These are phyloP conservation scores for Esox masquinongy DNA, from an alignment of 2,797 vertebrate genomes.

Conservation along the genomic window DNA sequence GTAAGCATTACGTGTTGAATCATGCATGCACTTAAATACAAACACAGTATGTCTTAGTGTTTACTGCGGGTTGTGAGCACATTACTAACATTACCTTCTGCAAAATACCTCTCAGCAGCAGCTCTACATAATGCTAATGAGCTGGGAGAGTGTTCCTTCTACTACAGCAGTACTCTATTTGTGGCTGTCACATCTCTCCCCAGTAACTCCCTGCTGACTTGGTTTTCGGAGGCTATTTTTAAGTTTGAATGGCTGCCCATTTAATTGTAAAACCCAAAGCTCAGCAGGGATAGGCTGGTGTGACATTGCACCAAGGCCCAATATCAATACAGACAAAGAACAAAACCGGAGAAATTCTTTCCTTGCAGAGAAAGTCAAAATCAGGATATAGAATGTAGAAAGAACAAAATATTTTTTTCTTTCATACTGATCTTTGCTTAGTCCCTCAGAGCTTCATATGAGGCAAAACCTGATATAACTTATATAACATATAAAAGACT, in stretches of 20 bases:
- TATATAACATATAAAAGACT: conserved; percentile 33
- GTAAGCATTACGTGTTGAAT: background rate
- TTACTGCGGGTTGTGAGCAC: background rate
- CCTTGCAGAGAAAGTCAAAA: background rate
- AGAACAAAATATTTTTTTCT: background rate
- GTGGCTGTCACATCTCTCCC: conserved; percentile 25
- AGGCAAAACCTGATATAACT: background rate
- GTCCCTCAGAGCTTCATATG: background rate
- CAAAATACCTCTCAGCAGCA: conserved; percentile 21
- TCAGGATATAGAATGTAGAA: background rate
- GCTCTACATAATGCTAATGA: background rate
- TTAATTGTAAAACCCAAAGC: conserved; percentile 32
- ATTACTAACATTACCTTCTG: background rate
- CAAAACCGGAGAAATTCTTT: background rate
- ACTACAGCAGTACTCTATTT: conserved; percentile 1
- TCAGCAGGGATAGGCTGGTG: conserved; percentile 33
- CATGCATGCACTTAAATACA: background rate
- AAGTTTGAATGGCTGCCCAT: conserved; percentile 37
- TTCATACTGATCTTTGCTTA: background rate
- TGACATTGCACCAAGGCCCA: conserved; percentile 45
- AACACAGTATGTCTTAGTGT: background rate
- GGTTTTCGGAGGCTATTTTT: conserved; percentile 46
- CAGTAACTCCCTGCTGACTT: conserved; percentile 21
- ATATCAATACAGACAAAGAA: conserved; percentile 10
- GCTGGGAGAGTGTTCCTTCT: conserved; percentile 1